Conservation (phyloP, 2,113 vertebrate genomes). For the Sporophila hypoxantha region DNA sequence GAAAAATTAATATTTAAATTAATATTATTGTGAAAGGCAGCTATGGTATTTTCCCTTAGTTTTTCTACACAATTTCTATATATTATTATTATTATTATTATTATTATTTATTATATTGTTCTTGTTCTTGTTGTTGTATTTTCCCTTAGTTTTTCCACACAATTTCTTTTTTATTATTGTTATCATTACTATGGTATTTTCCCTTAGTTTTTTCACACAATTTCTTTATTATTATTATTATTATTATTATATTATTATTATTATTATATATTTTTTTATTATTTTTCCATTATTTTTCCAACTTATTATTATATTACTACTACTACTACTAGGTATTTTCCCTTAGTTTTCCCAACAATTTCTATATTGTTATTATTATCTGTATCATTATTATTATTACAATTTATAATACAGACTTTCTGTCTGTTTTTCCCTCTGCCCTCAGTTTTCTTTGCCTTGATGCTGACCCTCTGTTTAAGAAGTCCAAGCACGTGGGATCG, state of each 20-base stretch:
- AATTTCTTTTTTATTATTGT: no score
- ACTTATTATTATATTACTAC: background rate
- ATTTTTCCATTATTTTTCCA: no score
- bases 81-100: background rate
- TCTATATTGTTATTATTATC: no score
- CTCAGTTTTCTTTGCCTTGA: constrained; percentile 91
- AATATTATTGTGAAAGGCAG: background rate
- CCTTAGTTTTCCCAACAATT: background rate
- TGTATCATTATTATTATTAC: no score
- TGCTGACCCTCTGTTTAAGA: constrained; percentile 94
- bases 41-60: rapidly evolving
- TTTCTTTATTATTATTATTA: no score
- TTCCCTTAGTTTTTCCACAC: no score
- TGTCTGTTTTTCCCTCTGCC: background rate
- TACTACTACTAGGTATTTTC: no score
- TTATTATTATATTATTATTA: no score
- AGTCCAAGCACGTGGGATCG: constrained; percentile 90
- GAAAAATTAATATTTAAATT: background rate
- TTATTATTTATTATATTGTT: no score
- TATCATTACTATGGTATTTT: background rate
- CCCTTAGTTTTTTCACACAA: no score
- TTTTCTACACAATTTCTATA: background rate
- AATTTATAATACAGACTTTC: background rate
- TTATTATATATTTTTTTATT: background rate
- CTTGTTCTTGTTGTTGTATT: no score